A percentile compares a stretch with the other conserved stretches of the same genome.
These are phyloP conservation scores for Laterallus jamaicensis DNA, from an alignment of 2,113 vertebrate species.

Conservation along the genomic window DNA sequence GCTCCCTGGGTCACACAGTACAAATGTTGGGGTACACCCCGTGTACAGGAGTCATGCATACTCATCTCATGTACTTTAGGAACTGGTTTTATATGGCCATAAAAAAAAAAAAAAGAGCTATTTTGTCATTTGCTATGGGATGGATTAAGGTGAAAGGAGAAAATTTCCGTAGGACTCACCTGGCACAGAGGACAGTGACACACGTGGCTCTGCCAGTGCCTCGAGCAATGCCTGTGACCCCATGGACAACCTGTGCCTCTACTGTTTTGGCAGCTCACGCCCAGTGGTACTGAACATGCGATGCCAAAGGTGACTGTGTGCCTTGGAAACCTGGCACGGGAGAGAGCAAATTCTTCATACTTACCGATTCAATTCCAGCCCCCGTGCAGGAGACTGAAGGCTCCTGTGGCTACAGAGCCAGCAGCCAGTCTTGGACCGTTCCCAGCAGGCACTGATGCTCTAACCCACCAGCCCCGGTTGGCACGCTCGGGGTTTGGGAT, in stretches of 20 bases:
- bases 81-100: background rate
- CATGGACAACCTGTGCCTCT: background rate
- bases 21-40: background rate
- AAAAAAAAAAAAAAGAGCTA: background rate
- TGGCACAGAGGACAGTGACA: background rate
- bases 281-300: fast-evolving
- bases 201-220: fast-evolving
- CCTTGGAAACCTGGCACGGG: background rate
- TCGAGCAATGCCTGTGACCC: background rate
- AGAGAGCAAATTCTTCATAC: background rate
- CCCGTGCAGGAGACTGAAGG: background rate
- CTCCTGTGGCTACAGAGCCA: background rate
- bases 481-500: fast-evolving
- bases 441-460: fast-evolving
- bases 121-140: background rate
- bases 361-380: background rate
- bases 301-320: background rate
- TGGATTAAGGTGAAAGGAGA: background rate
- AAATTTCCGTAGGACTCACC: background rate
- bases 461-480: background rate
- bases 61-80: background rate
- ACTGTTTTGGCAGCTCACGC: background rate
- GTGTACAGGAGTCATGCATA: fast-evolving
- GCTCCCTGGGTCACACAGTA: background rate
- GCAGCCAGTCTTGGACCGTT: background rate